These are phyloP conservation scores for Spea multiplicata DNA, from an alignment of 2,113 vertebrate species.

Conservation along the genomic window DNA sequence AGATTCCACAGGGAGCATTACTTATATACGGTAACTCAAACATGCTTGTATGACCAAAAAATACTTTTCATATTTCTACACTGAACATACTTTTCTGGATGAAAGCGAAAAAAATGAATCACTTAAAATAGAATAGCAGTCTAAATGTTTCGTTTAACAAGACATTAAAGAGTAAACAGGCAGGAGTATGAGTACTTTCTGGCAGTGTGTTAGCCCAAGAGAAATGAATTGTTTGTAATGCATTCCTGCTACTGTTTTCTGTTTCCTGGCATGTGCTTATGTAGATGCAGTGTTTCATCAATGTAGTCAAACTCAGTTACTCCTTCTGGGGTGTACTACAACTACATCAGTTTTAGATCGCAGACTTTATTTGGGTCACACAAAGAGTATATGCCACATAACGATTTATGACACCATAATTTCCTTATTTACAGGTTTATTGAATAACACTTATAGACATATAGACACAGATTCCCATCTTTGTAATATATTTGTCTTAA, in stretches of 20 bases:
- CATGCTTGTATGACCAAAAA: conserved; percentile 6
- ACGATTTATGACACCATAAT: too few species aligned
- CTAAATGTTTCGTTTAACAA: conserved; percentile 24
- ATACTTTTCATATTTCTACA: conserved; percentile 29
- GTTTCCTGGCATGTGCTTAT: neutral
- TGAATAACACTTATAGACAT: too few species aligned
- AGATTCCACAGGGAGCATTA: too few species aligned
- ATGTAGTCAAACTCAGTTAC: too few species aligned
- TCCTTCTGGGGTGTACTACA: too few species aligned
- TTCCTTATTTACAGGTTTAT: too few species aligned
- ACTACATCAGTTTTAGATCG: too few species aligned
- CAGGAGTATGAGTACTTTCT: neutral
- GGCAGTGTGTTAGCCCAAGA: neutral
- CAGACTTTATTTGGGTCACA: too few species aligned
- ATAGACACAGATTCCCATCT: too few species aligned
- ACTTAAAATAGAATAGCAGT: conserved; percentile 21
- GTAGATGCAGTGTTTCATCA: neutral
- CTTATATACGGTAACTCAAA: too few species aligned
- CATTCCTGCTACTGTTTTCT: neutral
- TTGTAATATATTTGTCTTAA: too few species aligned
- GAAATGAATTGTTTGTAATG: neutral
- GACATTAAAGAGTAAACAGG: conserved; percentile 22
- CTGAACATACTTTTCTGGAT: conserved; percentile 14
- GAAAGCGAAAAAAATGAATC: neutral
- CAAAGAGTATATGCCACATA: too few species aligned